phyloP scores from a whole-genome alignment of 2,888 invertebrate species.

The Drosophila silvestris region DNA sequence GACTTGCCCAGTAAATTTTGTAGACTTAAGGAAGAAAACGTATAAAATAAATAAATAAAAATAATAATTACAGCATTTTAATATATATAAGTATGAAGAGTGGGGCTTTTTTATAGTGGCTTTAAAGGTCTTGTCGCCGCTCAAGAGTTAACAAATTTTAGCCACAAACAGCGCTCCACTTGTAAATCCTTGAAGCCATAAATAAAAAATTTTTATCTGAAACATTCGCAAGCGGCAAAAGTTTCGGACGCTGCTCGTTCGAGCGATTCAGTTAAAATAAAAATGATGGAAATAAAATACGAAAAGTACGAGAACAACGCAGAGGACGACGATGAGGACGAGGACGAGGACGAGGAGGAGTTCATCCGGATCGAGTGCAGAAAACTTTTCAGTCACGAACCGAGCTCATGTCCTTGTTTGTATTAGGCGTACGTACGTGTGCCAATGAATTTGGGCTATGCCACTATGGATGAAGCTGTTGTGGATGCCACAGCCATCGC shows the following conservation, averaged over 20 bases:
- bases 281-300: conserved; percentile 80
- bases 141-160: conserved; percentile 45
- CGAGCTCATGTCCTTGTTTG: conserved; percentile 82
- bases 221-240: conserved; percentile 68
- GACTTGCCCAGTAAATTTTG: neutral
- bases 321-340: conserved; percentile 26
- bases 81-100: neutral
- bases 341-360: conserved; percentile 11
- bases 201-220: conserved; percentile 81
- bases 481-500: conserved; percentile 12
- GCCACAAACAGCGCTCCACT: conserved; percentile 51
- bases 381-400: conserved; percentile 82
- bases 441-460: conserved; percentile 68
- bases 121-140: conserved; percentile 25
- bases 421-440: conserved; percentile 78
- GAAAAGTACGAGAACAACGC: conserved; percentile 63
- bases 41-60: neutral
- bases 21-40: neutral
- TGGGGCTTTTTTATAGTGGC: neutral
- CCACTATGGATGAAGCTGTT: conserved; percentile 1
- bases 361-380: conserved; percentile 58
- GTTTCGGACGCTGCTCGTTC: conserved; percentile 70
- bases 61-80: neutral
- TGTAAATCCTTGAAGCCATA: conserved; percentile 78
- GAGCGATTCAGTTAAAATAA: conserved; percentile 69